phyloP scores from a whole-genome alignment of 2,888 invertebrate species.

The Dicycla oo region DNA sequence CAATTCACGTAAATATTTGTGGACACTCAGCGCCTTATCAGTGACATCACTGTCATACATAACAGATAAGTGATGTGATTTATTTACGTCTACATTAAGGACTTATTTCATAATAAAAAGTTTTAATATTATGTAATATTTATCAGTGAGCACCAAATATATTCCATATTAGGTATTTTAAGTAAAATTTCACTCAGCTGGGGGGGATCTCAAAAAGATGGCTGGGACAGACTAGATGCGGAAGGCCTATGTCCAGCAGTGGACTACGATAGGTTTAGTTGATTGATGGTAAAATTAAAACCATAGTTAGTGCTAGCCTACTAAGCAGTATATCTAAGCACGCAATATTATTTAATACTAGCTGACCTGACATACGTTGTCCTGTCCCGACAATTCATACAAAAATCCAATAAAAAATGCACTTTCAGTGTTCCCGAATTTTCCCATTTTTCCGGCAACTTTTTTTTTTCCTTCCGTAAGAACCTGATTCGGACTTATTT shows the following conservation, averaged over 20 bases:
- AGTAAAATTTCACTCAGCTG: no score
- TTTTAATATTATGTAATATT: slow-evolving; percentile 1
- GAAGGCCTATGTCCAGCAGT: background rate
- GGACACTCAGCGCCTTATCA: slow-evolving; percentile 26
- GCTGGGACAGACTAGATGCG: background rate
- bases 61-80: slow-evolving; percentile 42
- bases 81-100: slow-evolving; percentile 42
- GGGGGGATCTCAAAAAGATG: background rate
- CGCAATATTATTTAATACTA: background rate
- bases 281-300: background rate
- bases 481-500: no score
- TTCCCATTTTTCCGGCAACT: no score
- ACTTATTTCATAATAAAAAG: slow-evolving; percentile 9
- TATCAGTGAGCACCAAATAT: background rate
- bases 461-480: no score
- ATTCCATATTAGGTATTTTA: no score
- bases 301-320: background rate
- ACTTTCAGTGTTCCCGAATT: no score
- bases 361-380: no score
- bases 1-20: slow-evolving; percentile 44
- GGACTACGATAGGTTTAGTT: no score
- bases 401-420: no score
- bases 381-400: no score
- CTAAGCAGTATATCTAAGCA: background rate
- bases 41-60: slow-evolving; percentile 41